Base-by-base conservation (phyloP, 2,888 invertebrate genomes). In the Calliopum simillimum region DNA sequence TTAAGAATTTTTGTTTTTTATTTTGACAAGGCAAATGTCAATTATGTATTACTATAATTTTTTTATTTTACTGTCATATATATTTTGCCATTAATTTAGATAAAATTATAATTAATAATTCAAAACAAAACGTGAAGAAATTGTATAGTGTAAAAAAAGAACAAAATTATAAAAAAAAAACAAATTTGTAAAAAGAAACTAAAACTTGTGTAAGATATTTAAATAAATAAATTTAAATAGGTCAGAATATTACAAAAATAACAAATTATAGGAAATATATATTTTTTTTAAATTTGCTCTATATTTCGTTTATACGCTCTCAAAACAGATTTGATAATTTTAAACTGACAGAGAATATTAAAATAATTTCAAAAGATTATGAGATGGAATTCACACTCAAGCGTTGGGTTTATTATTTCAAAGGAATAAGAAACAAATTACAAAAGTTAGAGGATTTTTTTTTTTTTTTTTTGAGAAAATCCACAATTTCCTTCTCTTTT, bases 201-300 rank as follows among this genome's bases (percentile, higher is more conserved):
- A 59, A 59, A 49, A 58, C 58, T 56, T 65, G 25, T 69, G 69
- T 69, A 69, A 58, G 59, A 69, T 69, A 69, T 69, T 64, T 41
- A 64, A 46, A 23, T 4, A 58, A 47, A 33, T 43, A 58, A 46
- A 33, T 63, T 63, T 63, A 16, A 51, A 41, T 46, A 61, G 23
- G 33, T 33, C 14, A 55, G 14, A 41, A 44, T 49, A 19, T 23
- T 43, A 63, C 33, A 46, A 68, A 68, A 25, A 68, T 56, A 68
- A 68, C 59, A 58, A 68, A 58, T 41, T 68, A 12, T 58, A 44
- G 47, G 11, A 19, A 19, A 5, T 41, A 19, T 23, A n/a, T n/a
- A n/a, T 46, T 62, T 46, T 46, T 44, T 59, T 59, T 41, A 4
- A 59, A 59, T 14, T 14, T 4, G 4, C 21, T 19, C 2, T 51